Conservation (phyloP, 2,797 vertebrate genomes). For the Ctenopoma kingsleyae region DNA sequence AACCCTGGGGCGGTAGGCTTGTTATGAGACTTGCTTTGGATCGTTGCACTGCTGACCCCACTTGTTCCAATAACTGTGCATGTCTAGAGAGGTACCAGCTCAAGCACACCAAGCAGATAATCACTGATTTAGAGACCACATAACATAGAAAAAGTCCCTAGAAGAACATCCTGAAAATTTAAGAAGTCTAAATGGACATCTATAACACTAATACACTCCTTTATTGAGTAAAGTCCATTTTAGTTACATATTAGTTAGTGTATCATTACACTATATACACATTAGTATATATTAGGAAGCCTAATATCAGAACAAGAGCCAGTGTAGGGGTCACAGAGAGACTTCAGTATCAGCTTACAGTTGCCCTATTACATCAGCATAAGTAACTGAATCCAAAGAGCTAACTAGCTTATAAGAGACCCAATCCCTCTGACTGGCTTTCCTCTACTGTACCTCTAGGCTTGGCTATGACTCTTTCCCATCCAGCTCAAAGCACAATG, state of each 20-base stretch:
- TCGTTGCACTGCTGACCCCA: constrained; percentile 60
- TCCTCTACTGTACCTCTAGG: constrained; percentile 68
- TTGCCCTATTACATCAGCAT: constrained; percentile 82
- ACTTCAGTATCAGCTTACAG: constrained; percentile 79
- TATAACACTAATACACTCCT: constrained; percentile 59
- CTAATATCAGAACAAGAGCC: constrained; percentile 74
- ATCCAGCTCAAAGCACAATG: constrained; percentile 71
- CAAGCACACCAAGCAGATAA: constrained; percentile 39
- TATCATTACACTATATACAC: constrained; percentile 73
- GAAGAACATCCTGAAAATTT: constrained; percentile 34
- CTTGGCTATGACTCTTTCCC: constrained; percentile 71
- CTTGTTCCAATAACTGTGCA: constrained; percentile 30
- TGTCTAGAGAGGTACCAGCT: constrained; percentile 39
- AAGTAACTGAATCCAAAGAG: constrained; percentile 81
- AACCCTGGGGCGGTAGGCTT: constrained; percentile 38
- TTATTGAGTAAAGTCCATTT: constrained; percentile 65
- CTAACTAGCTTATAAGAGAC: constrained; percentile 82
- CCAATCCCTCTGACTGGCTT: constrained; percentile 74
- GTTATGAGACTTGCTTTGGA: constrained; percentile 50
- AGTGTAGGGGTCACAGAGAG: constrained; percentile 74
- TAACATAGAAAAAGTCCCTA: constrained; percentile 17
- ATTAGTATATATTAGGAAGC: constrained; percentile 69
- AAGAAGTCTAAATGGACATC: constrained; percentile 44
- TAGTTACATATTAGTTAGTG: constrained; percentile 68
- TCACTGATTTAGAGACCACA: constrained; percentile 30